Evolutionary conservation across 2,797 vertebrate species (phyloP), one percentile per base, ranked within the genome.

Genomic region (Ataeniobius toweri): DNA sequence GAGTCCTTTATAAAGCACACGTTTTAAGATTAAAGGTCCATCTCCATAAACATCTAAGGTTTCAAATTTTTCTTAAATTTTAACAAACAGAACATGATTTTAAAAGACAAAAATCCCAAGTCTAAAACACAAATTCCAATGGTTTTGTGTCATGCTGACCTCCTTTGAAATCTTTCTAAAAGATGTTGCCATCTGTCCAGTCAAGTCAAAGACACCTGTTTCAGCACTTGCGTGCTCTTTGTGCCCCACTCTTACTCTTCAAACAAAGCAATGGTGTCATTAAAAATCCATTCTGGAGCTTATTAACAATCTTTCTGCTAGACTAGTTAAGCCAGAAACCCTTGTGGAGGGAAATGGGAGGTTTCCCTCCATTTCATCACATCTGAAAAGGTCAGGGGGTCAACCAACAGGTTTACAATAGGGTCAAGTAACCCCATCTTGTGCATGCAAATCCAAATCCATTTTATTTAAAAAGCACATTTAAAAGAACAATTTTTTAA

Each of bases 341-440:
- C 77, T 41, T 22, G 82, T 26, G 10, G 82, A 79, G 79, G 88
- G 90, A 92, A 95, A 93, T 87, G 82, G 88, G 86, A 89, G 84
- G 87, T 86, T 90, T 85, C 88, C 85, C 82, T 82, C 74, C 88
- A 85, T 94, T 94, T 93, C 89, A 91, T 91, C 85, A 18, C 87
- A 86, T 87, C 88, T 90, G 84, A 69, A 91, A 85, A 89, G 90
- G 91, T 94, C 90, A 94, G 24, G 89, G n/a, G 95, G 93, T 94
- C 85, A n/a, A 22, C 79, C 88, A 87, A 80, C 68, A 76, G 92
- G 91, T 94, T 92, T 93, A 92, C 94, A 95, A 94, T 86, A 86
- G 85, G 94, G 94, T 94, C 94, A 92, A 48, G 70, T 84, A 84
- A 86, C 86, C 90, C 85, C 84, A 69, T 82, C 83, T 79, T 78